Base-by-base conservation (phyloP, 92 coral and sea anemone genomes). In the Anthopleura xanthogrammica region DNA sequence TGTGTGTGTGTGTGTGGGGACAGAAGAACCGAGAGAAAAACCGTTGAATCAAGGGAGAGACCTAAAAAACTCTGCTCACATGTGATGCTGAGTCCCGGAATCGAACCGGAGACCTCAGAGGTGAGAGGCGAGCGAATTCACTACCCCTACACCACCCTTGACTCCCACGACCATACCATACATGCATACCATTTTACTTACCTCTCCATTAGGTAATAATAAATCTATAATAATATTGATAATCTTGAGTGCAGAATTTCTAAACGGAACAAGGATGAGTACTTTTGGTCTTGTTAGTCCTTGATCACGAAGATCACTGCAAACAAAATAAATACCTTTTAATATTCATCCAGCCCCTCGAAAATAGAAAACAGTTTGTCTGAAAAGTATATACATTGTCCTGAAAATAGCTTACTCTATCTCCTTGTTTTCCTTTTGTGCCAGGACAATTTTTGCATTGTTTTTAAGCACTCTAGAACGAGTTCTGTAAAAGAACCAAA, bases 241-340 rank as follows among this genome's bases (percentile, higher is more conserved):
- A 66, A 92, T 87, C 85, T 87, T 93, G 29, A 95, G 83, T 23
- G 98, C 98, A 20, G 98, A 88, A 86, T 95, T 95, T 83, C 98
- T 86, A 77, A 95, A 95, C 29, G 98, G 98, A 71, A 95, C 94
- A n/a, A 95, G 29, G 68, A 95, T 93, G 20, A 95, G 72, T 2
- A 95, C 92, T 83, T 95, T 95, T 48, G 98, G 98, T 85, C 98
- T 91, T 40, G 98, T 93, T 40, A 95, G 89, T 62, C 98, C 98
- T 66, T 93, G 98, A 79, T 95, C 98, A 24, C 98, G 88, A 65
- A 75, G 85, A 66, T 95, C 98, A 80, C 98, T 95, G 76, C 7
- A 62, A 62, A 62, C 50, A 58, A 19, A 57, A 58, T 2, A 13
- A 58, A 58, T 58, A 16, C n/a, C 4, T 57, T 14, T 16, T 16